Conservation (phyloP, 2,888 invertebrate genomes). For the Orthosia gothica region DNA sequence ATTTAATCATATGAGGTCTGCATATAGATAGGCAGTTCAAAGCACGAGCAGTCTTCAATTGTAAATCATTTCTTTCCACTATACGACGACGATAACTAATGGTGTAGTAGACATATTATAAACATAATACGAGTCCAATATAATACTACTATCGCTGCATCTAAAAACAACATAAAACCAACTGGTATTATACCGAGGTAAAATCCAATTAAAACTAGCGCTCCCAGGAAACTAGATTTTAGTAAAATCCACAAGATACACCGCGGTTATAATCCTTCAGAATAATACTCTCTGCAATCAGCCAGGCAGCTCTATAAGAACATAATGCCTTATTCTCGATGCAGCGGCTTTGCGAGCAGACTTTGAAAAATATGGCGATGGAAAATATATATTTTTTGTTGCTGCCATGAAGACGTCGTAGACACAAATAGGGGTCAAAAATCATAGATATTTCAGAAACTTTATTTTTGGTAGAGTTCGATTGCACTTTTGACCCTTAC, state of each 20-base stretch:
- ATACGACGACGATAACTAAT: too few relatives aligned
- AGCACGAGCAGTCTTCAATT: too few relatives aligned
- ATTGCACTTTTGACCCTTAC: too few relatives aligned
- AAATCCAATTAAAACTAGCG: slow-evolving; percentile 33
- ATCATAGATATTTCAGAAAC: too few relatives aligned
- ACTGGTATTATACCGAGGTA: slow-evolving; percentile 1
- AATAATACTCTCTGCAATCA: slow-evolving; percentile 47
- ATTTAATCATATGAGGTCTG: too few relatives aligned
- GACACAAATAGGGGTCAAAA: too few relatives aligned
- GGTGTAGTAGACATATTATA: background rate
- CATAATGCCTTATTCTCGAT: slow-evolving; percentile 14
- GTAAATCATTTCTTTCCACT: too few relatives aligned
- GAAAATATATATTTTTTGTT: too few relatives aligned
- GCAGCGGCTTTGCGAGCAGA: slow-evolving; percentile 43
- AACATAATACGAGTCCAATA: background rate
- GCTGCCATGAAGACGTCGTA: too few relatives aligned
- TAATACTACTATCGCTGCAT: background rate
- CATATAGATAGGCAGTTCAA: too few relatives aligned
- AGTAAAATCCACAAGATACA: slow-evolving; percentile 41
- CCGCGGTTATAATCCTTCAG: slow-evolving; percentile 43
- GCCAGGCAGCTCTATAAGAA: background rate
- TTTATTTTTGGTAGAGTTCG: too few relatives aligned
- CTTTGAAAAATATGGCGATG: slow-evolving; percentile 69
- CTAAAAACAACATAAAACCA: background rate
- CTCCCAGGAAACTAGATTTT: slow-evolving; percentile 35